phyloP scores from a whole-genome alignment of 2,888 invertebrate species.

The Ormyrus thymus region DNA sequence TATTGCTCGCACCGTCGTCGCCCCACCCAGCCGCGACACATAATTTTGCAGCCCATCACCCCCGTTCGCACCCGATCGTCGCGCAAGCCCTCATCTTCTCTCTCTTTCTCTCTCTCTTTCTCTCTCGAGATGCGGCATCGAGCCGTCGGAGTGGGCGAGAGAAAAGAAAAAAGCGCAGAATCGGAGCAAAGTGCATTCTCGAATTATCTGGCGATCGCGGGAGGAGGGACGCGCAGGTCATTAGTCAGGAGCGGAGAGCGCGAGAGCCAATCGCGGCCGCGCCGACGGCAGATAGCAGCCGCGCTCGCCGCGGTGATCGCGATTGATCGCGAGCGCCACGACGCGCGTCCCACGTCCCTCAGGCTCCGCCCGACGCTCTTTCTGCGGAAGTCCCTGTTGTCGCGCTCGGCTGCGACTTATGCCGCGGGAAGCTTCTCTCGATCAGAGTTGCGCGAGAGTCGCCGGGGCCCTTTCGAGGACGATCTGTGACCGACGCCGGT shows the following conservation, averaged over 20 bases:
- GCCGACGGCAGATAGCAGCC: constrained; percentile 53
- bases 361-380: neutral
- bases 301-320: constrained; percentile 42
- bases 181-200: constrained; percentile 57
- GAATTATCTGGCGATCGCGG: constrained; percentile 50
- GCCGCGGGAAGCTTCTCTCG: too few species aligned
- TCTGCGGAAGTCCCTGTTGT: neutral
- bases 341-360: constrained; percentile 38
- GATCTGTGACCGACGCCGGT: too few species aligned
- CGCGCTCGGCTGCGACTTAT: too few species aligned
- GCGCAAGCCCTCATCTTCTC: too few species aligned
- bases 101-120: too few species aligned
- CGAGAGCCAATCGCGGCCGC: constrained; percentile 42
- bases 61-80: too few species aligned
- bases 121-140: too few species aligned
- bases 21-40: too few species aligned
- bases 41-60: too few species aligned
- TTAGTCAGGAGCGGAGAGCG: constrained; percentile 53
- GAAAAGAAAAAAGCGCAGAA: constrained; percentile 35
- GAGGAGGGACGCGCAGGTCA: constrained; percentile 43
- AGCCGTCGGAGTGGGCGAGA: constrained; percentile 1
- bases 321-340: constrained; percentile 52
- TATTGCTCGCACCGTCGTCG: too few species aligned
- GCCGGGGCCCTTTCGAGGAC: too few species aligned
- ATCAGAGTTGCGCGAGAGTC: too few species aligned